These are phyloP conservation scores for Euzophera pinguis DNA, from an alignment of 2,888 invertebrate genomes.

Conservation along the genomic window DNA sequence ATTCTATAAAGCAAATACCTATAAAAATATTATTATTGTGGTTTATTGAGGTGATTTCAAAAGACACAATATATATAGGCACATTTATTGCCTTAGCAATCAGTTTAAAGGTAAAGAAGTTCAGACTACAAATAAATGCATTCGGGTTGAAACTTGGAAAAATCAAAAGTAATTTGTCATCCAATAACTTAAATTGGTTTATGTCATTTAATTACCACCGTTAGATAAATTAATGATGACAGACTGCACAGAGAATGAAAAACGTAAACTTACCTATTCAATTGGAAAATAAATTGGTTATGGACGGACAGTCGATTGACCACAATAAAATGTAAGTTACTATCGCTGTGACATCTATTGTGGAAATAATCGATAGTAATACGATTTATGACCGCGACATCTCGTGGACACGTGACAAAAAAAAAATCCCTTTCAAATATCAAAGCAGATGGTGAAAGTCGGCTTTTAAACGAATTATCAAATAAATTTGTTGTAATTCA, in stretches of 20 bases:
- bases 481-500: slow-evolving; percentile 38
- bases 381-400: slow-evolving; percentile 51
- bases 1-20: too few species aligned
- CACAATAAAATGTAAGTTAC: slow-evolving; percentile 54
- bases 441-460: slow-evolving; percentile 57
- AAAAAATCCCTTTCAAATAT: slow-evolving; percentile 37
- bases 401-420: slow-evolving; percentile 56
- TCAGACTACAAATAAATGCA: not conserved
- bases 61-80: too few species aligned
- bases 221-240: not conserved
- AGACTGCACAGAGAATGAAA: not conserved
- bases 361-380: slow-evolving; percentile 55
- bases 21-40: too few species aligned
- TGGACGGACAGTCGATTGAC: slow-evolving; percentile 38
- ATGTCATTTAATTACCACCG: not conserved
- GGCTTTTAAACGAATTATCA: slow-evolving; percentile 39
- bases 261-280: slow-evolving; percentile 22
- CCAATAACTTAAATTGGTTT: not conserved
- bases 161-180: not conserved
- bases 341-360: slow-evolving; percentile 62
- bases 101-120: too few species aligned
- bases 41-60: too few species aligned
- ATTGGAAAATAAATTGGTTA: slow-evolving; percentile 32
- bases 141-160: not conserved
- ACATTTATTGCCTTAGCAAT: too few species aligned